These are phyloP conservation scores for Zootoca vivipara DNA, from an alignment of 2,113 vertebrate genomes.

Conservation along the genomic window DNA sequence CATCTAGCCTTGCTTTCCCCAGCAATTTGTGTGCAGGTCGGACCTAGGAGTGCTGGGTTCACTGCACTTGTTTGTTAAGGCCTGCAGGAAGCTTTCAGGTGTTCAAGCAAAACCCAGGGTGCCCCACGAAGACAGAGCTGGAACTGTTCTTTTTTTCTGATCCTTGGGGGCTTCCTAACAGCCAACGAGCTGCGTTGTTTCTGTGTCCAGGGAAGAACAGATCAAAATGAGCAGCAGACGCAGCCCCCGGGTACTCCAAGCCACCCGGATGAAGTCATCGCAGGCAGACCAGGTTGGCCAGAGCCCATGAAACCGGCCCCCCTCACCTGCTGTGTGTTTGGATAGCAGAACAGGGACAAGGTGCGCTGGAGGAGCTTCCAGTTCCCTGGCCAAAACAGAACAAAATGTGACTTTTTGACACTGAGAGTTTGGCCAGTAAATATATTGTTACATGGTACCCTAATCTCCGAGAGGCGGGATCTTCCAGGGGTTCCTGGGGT, in stretches of 20 bases:
- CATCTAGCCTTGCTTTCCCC: too few species aligned
- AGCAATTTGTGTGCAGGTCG: too few species aligned
- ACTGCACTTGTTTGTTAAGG: too few species aligned
- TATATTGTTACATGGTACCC: too few species aligned
- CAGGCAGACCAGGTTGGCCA: not conserved
- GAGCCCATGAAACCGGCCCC: not conserved
- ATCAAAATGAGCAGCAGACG: too few species aligned
- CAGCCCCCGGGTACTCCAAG: too few species aligned
- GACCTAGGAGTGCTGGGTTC: too few species aligned
- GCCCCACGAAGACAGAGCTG: not conserved
- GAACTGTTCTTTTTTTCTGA: not conserved
- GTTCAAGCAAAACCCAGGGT: not conserved
- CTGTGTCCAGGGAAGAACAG: not conserved
- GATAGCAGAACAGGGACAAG: constrained; percentile 23
- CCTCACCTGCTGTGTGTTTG: not conserved
- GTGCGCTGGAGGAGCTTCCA: constrained; percentile 52
- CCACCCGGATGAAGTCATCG: not conserved
- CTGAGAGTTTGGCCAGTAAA: not conserved
- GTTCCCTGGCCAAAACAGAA: constrained; percentile 38
- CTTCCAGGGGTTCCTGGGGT: too few species aligned
- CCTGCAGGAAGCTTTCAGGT: not conserved
- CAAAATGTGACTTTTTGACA: not conserved
- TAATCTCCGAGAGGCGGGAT: too few species aligned
- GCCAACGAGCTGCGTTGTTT: fast-evolving
- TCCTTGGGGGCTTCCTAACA: not conserved